Evolutionary conservation across 2,113 vertebrate species (phyloP), one percentile per base, ranked within the genome.

Genomic region (Zeus faber): DNA sequence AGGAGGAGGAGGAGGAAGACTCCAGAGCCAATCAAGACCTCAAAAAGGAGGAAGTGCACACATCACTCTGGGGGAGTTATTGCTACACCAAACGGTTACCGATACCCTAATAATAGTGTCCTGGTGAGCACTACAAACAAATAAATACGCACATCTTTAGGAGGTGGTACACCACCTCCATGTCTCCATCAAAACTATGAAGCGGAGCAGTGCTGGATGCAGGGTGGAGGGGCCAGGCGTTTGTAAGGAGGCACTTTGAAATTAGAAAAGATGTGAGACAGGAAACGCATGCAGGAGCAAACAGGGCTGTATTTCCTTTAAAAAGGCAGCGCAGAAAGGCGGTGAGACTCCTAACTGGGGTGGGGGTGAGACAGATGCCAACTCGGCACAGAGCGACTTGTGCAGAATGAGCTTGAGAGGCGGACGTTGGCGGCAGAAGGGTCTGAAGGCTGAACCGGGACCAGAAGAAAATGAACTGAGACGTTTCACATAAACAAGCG

Each of bases 401-500:
- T n/a, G n/a, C n/a, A n/a, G n/a, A n/a, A n/a, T n/a, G n/a, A n/a
- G n/a, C n/a, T n/a, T n/a, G n/a, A n/a, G n/a, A n/a, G n/a, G n/a
- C n/a, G n/a, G n/a, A n/a, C n/a, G n/a, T n/a, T n/a, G n/a, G n/a
- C n/a, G n/a, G n/a, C n/a, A 14, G 33, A n/a, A n/a, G 27, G 27
- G n/a, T 5, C 27, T 88, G 88, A 86, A 74, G 46, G 79, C 60
- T 17, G 83, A 82, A 87, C 33, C 62, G 47, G 26, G 47, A 49
- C 6, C 37, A 56, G 62, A 65, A 91, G 90, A 87, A 88, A 87
- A 90, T 88, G 33, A 53, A 87, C 84, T 92, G 18, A 44, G 16
- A 46, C 5, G 13, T 85, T 87, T 89, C 92, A 94, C 75, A 87
- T 88, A 88, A 89, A 90, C 87, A 92, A 94, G 90, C 86, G 79